Percentiles rank a stretch among this genome's conserved stretches.
Evolutionary conservation across 1,140 invertebrate genomes (phyloP).

Genomic region (Drosophila paulistorum): DNA sequence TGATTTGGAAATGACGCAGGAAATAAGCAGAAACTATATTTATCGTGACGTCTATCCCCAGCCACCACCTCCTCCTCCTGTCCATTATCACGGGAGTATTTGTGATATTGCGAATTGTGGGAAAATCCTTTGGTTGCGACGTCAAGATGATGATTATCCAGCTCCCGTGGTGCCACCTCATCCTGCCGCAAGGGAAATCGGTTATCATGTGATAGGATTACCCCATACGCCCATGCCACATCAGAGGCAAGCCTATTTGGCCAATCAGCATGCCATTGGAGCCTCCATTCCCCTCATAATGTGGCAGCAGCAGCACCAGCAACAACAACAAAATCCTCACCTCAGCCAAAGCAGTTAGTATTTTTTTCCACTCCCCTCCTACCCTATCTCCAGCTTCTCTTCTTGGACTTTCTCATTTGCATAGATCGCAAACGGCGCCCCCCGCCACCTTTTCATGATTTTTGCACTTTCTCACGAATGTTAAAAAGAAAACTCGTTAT

Average conservation of each 20-base stretch:
- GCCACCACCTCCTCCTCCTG: neutral
- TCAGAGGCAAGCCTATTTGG: slow-evolving; percentile 68
- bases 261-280: slow-evolving; percentile 73
- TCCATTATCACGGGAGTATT: slow-evolving; percentile 38
- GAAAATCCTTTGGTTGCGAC: slow-evolving; percentile 75
- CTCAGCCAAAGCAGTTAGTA: slow-evolving; percentile 65
- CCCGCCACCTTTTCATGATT: slow-evolving; percentile 61
- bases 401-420: slow-evolving; percentile 69
- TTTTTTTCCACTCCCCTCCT: slow-evolving; percentile 13
- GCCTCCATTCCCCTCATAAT: slow-evolving; percentile 73
- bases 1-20: slow-evolving; percentile 51
- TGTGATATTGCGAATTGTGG: slow-evolving; percentile 79
- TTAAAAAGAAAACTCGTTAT: slow-evolving; percentile 63
- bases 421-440: slow-evolving; percentile 26
- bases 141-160: slow-evolving; percentile 35
- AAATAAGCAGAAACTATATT: slow-evolving; percentile 17
- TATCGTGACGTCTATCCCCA: neutral
- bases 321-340: slow-evolving; percentile 32
- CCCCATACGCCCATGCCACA: slow-evolving; percentile 72
- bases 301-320: slow-evolving; percentile 54
- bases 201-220: slow-evolving; percentile 69
- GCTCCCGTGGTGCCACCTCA: slow-evolving; percentile 46
- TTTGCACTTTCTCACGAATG: slow-evolving; percentile 66
- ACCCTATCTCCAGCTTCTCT: neutral
- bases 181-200: slow-evolving; percentile 38